Base-by-base conservation (phyloP, 2,113 vertebrate genomes). In the Carettochelys insculpta region DNA sequence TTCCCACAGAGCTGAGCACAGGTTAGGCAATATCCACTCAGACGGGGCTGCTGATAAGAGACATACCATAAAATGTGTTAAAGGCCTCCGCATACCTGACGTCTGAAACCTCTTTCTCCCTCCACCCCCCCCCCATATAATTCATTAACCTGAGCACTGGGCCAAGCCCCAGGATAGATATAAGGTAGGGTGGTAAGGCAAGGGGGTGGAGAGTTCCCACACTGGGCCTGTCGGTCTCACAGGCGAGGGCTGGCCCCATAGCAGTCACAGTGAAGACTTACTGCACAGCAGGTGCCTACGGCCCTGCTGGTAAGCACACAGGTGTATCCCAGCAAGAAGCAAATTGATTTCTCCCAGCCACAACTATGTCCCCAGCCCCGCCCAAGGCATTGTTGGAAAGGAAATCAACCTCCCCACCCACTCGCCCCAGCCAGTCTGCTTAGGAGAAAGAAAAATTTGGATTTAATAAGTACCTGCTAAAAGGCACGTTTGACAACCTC, bases 161-260 rank as follows among this genome's bases (percentile, higher is more conserved):
- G 95, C 95, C 96, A 96, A 96, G 97, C 98, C 98, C 97, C 95
- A 83, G 97, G 97, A 96, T 94, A 94, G 93, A 92, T 94, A 94
- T 85, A 96, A 97, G 97, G 97, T 96, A 96, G 98, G 94, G 97
- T 93, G 78, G 92, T 83, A 94, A 97, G 75, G 85, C 61, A 83
- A 87, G 85, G 94, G 98, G 98, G 98, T 97, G 98, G 98, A 98
- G 98, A 98, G 94, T 98, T 98, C 98, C 98, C 98, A 98, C 98
- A 98, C 97, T 97, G 97, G 90, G 90, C 95, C 97, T 95, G 97
- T 96, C 94, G 97, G 98, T 98, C 97, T 98, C 98, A 98, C 97
- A 96, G 87, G 91, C 95, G 97, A 96, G 95, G 92, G 98, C 98
- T 97, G 98, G 97, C 86, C 87, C 90, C 97, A 93, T 1, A 2